These are phyloP conservation scores for Sicus ferrugineus DNA, from an alignment of 2,888 invertebrate species.

Conservation along the genomic window DNA sequence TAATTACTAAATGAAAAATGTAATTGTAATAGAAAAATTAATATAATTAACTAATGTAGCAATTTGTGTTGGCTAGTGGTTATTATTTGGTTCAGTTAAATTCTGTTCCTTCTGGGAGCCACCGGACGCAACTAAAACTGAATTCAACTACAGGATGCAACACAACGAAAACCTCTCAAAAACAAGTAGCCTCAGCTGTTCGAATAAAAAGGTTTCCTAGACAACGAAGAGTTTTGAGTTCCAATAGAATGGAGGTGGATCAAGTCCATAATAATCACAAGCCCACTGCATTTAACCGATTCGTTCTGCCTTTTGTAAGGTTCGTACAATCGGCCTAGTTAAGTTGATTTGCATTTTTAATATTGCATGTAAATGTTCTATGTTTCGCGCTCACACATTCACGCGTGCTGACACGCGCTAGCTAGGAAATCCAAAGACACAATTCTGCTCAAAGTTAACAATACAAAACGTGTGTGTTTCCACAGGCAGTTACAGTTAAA, in stretches of 20 bases:
- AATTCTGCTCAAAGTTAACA: constrained; percentile 40
- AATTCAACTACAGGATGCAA: constrained; percentile 10
- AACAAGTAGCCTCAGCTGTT: constrained; percentile 23
- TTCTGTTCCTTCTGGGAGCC: background rate
- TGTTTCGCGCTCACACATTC: background rate
- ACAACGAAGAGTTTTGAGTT: constrained; percentile 43
- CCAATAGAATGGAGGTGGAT: background rate
- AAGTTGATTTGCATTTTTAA: background rate
- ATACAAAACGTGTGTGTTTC: too few relatives aligned
- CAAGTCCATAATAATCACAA: constrained; percentile 1
- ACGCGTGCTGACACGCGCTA: constrained; percentile 39
- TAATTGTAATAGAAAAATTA: constrained; percentile 1
- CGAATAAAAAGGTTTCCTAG: constrained; percentile 46
- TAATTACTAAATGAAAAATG: constrained; percentile 28
- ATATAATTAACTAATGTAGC: constrained; percentile 10
- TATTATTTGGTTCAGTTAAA: background rate
- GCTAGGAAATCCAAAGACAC: constrained; percentile 51
- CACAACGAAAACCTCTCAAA: constrained; percentile 25
- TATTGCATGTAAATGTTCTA: background rate
- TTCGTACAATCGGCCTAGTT: constrained; percentile 10
- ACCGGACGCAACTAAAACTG: background rate
- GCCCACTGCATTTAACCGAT: constrained; percentile 26
- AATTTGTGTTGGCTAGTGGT: background rate
- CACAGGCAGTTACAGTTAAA: background rate
- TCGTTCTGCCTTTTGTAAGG: background rate